These are phyloP conservation scores for Ctenicera cuprea DNA, from an alignment of 2,888 invertebrate species.

Conservation along the genomic window DNA sequence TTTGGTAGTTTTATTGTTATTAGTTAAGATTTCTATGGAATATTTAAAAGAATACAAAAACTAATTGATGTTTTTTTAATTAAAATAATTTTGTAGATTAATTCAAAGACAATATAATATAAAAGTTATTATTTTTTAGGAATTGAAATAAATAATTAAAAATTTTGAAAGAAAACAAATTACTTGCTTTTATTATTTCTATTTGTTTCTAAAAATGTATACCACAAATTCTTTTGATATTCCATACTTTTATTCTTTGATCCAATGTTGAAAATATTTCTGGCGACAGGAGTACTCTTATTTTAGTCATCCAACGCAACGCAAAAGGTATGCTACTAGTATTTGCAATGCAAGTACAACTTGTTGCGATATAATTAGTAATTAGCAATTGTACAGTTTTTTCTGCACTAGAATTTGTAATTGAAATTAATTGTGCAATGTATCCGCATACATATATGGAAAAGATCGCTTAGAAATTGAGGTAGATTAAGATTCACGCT, in stretches of 20 bases:
- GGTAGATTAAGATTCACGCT: not conserved
- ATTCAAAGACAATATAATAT: too few relatives aligned
- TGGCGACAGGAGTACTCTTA: not conserved
- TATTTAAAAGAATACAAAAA: too few relatives aligned
- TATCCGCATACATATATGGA: slow-evolving; percentile 44
- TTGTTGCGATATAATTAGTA: slow-evolving; percentile 33
- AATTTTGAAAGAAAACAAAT: too few relatives aligned
- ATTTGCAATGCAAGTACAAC: slow-evolving; percentile 34
- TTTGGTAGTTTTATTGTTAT: too few relatives aligned
- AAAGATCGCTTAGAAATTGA: slow-evolving; percentile 26
- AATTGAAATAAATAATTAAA: too few relatives aligned
- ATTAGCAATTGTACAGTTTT: slow-evolving; percentile 32
- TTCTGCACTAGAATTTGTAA: slow-evolving; percentile 34
- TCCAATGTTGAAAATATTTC: not conserved
- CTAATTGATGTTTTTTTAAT: too few relatives aligned
- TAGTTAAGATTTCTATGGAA: too few relatives aligned
- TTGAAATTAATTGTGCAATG: slow-evolving; percentile 43
- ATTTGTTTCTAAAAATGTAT: too few relatives aligned
- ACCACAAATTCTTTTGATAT: too few relatives aligned
- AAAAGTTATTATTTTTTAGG: too few relatives aligned
- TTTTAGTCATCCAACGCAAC: not conserved
- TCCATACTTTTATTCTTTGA: not conserved
- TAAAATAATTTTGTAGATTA: too few relatives aligned
- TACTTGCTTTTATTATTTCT: too few relatives aligned
- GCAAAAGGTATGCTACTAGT: slow-evolving; percentile 28